Evolutionary conservation across 37 sponge, comb jelly and placozoan genomes (phyloP).

Genomic region (Lycopodina hypogea): DNA sequence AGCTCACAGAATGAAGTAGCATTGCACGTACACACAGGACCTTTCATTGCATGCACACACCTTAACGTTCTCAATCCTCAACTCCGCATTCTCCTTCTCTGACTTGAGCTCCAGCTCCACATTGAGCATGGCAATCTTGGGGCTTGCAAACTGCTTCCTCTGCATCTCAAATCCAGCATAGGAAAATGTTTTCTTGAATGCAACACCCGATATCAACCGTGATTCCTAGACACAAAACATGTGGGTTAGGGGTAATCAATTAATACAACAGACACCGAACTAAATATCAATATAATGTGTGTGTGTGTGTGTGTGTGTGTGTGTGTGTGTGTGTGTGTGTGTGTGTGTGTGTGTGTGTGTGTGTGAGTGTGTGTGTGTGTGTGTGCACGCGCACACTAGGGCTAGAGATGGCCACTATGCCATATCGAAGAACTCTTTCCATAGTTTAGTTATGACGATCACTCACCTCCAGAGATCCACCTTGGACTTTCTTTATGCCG

Average conservation of each 20-base stretch:
- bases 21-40: too few species aligned
- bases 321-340: too few species aligned
- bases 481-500: constrained; percentile 93
- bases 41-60: constrained; percentile 20
- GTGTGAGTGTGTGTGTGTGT: too few species aligned
- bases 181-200: constrained; percentile 99
- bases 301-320: too few species aligned
- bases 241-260: too few species aligned
- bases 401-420: too few species aligned
- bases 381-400: too few species aligned
- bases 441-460: not conserved
- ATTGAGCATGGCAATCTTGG: constrained; percentile 91
- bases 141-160: constrained; percentile 85
- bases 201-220: constrained; percentile 88
- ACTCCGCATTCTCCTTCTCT: constrained; percentile 95
- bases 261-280: too few species aligned
- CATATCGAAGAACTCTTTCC: too few species aligned
- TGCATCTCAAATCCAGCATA: constrained; percentile 99
- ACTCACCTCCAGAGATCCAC: constrained; percentile 84
- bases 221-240: constrained; percentile 62
- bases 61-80: constrained; percentile 95
- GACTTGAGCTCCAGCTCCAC: constrained; percentile 97
- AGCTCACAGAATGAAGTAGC: too few species aligned
- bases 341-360: too few species aligned
- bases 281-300: too few species aligned